Base-by-base conservation (phyloP, 2,113 vertebrate genomes). In the Alaudala cheleensis region DNA sequence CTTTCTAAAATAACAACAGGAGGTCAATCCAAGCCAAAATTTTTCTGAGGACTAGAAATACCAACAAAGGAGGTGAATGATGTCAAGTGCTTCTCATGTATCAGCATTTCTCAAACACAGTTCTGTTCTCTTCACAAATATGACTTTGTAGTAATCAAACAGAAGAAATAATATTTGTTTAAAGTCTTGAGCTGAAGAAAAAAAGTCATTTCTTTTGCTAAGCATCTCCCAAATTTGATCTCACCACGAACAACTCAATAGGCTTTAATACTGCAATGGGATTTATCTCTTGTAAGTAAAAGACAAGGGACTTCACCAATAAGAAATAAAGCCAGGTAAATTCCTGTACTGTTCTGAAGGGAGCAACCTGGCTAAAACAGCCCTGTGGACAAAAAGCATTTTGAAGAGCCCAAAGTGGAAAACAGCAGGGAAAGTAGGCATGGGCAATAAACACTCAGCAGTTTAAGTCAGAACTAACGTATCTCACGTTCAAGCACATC, bases 361-460 rank as follows among this genome's bases (percentile, higher is more conserved):
- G 60, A 66, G 21, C 18, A 78, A 29, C 12, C 23, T 24, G 25
- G 25, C 56, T 24, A 7, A 19, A 49, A 57, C 5, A 37, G 14
- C 0, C 0, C 50, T 2, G 7, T 4, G 37, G 29, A 18, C 28
- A 67, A 51, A 40, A 58, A 47, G 7, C 6, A 1, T 8, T n/a
- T 61, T 0, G 5, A 82, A 62, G 26, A 64, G 3, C 31, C 24
- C 12, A 2, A 77, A 31, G 11, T 0, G 4, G 14, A 62, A 66
- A 76, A 74, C 28, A 61, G 9, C 18, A 56, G 53, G 37, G 12
- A 16, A 87, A 40, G 4, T 0, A 49, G 14, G 12, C 12, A 3
- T 2, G 8, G 4, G 19, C n/a, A 88, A 26, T 8, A 49, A 90
- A 69, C 4, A 26, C 37, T 1, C 0, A 0, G 6, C 17, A 66